Percentiles rank a stretch among this genome's conserved stretches.
phyloP scores from a whole-genome alignment of 2,888 invertebrate genomes.

The Chaitophorus viminalis region DNA sequence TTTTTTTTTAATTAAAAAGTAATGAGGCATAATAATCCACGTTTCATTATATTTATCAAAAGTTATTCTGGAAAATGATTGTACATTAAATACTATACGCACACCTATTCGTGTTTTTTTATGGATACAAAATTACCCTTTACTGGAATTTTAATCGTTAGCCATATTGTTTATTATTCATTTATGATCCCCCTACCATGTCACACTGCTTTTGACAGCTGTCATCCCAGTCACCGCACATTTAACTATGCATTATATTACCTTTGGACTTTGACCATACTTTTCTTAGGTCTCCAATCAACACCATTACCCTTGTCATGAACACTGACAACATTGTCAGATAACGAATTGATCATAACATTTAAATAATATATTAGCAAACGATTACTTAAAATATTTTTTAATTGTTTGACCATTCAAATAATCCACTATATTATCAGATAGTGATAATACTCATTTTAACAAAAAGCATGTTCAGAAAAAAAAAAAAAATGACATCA shows the following conservation, averaged over 20 bases:
- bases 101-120: background rate
- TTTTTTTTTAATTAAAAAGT: background rate
- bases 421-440: background rate
- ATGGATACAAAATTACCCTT: background rate
- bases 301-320: conserved; percentile 38
- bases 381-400: background rate
- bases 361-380: background rate
- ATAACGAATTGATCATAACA: background rate
- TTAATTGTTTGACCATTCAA: background rate
- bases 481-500: background rate
- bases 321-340: conserved; percentile 34
- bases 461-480: background rate
- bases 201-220: conserved; percentile 37
- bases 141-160: background rate
- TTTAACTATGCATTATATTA: conserved; percentile 35
- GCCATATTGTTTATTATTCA: conserved; percentile 30
- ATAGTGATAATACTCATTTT: background rate
- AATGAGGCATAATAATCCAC: background rate
- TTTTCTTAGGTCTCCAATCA: conserved; percentile 47
- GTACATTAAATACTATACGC: background rate
- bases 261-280: conserved; percentile 23
- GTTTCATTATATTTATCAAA: background rate
- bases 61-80: background rate
- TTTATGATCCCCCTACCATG: background rate
- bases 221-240: conserved; percentile 30